These are phyloP conservation scores for Catostylus mosaicus DNA, from an alignment of 30 jellyfish, hydroid and myxozoan species.

Conservation along the genomic window DNA sequence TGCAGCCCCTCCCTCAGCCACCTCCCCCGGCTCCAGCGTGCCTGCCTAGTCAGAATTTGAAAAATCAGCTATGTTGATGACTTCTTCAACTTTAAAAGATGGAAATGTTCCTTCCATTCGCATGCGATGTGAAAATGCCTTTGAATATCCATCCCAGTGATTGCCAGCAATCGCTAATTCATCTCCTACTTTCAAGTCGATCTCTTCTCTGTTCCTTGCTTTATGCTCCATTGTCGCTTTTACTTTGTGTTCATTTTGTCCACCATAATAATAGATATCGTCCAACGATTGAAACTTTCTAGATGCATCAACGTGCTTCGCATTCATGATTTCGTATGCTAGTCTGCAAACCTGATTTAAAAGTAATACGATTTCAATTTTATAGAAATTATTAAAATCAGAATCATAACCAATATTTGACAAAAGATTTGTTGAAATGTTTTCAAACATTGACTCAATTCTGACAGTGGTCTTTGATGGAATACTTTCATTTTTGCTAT, in stretches of 20 bases:
- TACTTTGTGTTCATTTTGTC: slow-evolving; percentile 91
- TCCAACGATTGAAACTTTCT: slow-evolving; percentile 88
- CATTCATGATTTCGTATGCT: slow-evolving; percentile 98
- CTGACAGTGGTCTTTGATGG: too few relatives aligned
- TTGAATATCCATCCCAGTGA: slow-evolving; percentile 99
- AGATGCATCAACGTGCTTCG: slow-evolving; percentile 96
- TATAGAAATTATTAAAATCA: too few relatives aligned
- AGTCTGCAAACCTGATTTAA: slow-evolving; percentile 91
- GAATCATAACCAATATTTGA: too few relatives aligned
- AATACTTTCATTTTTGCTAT: too few relatives aligned
- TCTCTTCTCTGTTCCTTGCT: slow-evolving; percentile 69
- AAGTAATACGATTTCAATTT: background rate
- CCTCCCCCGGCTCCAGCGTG: too few relatives aligned
- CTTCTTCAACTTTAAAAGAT: slow-evolving; percentile 95
- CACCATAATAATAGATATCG: slow-evolving; percentile 97
- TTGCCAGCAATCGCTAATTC: slow-evolving; percentile 93
- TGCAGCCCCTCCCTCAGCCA: too few relatives aligned
- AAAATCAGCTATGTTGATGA: slow-evolving; percentile 79
- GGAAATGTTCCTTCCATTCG: slow-evolving; percentile 85
- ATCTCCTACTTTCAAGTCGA: slow-evolving; percentile 87
- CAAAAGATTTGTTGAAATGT: too few relatives aligned
- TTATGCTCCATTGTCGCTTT: slow-evolving; percentile 76
- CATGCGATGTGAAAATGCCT: slow-evolving; percentile 76
- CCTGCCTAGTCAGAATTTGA: slow-evolving; percentile 75
- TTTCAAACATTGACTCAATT: too few relatives aligned